These are phyloP conservation scores for Drosophila paramelanica DNA, from an alignment of 2,888 invertebrate genomes.

Conservation along the genomic window DNA sequence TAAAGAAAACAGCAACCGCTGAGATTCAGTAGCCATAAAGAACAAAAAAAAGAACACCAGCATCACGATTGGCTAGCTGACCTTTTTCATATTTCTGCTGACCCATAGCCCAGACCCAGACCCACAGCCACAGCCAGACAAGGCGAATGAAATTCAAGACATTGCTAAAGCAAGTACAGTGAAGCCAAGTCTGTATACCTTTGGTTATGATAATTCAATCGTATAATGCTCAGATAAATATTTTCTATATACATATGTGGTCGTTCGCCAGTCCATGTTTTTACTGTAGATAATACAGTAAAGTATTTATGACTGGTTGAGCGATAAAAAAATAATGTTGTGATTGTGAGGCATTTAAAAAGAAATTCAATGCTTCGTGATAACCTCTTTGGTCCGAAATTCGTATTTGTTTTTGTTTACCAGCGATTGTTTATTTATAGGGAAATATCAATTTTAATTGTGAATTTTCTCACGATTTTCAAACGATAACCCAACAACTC, in stretches of 20 bases:
- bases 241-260: neutral
- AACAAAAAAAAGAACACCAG: slow-evolving; percentile 13
- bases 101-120: slow-evolving; percentile 57
- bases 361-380: slow-evolving; percentile 66
- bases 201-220: neutral
- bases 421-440: slow-evolving; percentile 38
- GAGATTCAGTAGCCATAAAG: slow-evolving; percentile 40
- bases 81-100: slow-evolving; percentile 75
- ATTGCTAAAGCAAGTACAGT: slow-evolving; percentile 32
- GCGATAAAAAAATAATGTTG: slow-evolving; percentile 52
- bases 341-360: slow-evolving; percentile 47
- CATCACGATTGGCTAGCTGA: slow-evolving; percentile 58
- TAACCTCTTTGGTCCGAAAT: slow-evolving; percentile 63
- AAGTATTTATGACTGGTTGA: slow-evolving; percentile 28
- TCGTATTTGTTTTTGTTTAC: slow-evolving; percentile 33
- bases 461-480: slow-evolving; percentile 76
- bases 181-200: slow-evolving; percentile 7
- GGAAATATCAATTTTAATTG: slow-evolving; percentile 70
- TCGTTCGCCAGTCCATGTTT: slow-evolving; percentile 18
- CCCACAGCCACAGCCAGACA: slow-evolving; percentile 15
- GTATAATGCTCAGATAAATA: neutral
- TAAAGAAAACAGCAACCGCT: slow-evolving; percentile 22
- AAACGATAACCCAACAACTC: slow-evolving; percentile 35
- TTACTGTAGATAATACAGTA: slow-evolving; percentile 42
- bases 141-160: slow-evolving; percentile 17